Evolutionary conservation across 2,888 invertebrate genomes (phyloP), one percentile per base, ranked within the genome.

Genomic region (Agrypnus murinus): DNA sequence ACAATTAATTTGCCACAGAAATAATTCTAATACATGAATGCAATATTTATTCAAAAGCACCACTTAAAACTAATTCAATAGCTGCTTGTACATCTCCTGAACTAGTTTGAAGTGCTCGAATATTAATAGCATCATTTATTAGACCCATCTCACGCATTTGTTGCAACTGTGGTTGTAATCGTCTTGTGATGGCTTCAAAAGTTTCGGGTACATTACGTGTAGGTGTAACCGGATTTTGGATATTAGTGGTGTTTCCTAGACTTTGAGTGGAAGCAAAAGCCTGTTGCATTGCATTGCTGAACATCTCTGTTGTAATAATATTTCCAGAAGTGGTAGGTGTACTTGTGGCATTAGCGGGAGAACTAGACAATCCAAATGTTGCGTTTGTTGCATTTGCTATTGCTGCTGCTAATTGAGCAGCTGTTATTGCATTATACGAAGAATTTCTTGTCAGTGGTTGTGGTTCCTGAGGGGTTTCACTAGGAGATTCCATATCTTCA

Each of bases 101-200:
- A 55, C 94, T 93, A 64, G 93, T 91, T 74, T 92, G 90, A 43
- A 98, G 87, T 2, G 96, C 97, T 76, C 94, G 91, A n/a, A 95
- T 86, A 82, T 97, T 97, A 60, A 93, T 87, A 1, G 90, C 89
- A 81, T 96, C 95, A 85, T 98, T 93, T 25, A 90, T 86, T 15
- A 98, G 91, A 0, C 98, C 98, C 90, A 98, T 93, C 83, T 97
- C 97, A 75, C 92, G 90, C 95, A 98, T 95, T 80, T 94, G 93
- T 62, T 89, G 89, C 73, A 95, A 85, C 78, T 93, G 92, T 1
- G 88, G 86, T 58, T 86, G 85, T 74, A 86, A 86, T 17, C 86
- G 81, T 77, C 83, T 80, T 71, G 75, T 84, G 78, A 84, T 78
- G 45, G 58, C 74, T 19, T 82, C 82, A 14, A 81, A 62, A 60